Base-by-base conservation (phyloP, 1,140 invertebrate species). In the Drosophila seguyi region DNA sequence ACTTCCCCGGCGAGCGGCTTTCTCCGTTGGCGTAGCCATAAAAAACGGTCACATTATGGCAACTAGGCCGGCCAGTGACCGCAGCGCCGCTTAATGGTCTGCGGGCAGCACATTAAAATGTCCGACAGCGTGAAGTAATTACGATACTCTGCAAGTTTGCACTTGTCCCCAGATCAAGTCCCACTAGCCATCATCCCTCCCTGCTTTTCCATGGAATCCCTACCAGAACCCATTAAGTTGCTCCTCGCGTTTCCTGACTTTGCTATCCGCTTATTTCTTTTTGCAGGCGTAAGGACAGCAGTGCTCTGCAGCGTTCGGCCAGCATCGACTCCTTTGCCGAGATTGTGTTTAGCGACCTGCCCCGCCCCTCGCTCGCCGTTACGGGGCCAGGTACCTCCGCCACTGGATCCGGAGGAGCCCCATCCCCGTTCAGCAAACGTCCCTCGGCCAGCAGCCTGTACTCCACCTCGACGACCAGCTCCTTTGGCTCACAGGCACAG, bases 291-390 rank as follows among this genome's bases (percentile, higher is more conserved):
- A 95, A 95, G 80, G 94, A 94, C 45, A 83, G 80, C 91, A 83
- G 92, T 80, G 93, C 93, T 8, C 93, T 96, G 3, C 95, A 96
- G n/a, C 94, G 96, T 4, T 97, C 96, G 47, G 95, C 96, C 52
- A 97, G 96, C 90, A 97, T 97, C 84, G 96, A 97, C 93, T 95
- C 95, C 0, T 94, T 96, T 93, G 95, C 95, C 27, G 95, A 96
- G 80, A 94, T 95, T 10, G 94, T 95, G 27, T 94, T 94, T 93
- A 92, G 93, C 74, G 85, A 92, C 59, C 57, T 81, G 47, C 91
- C 91, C 25, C 80, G 86, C 44, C 81, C 92, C 53, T 91, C 87
- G 25, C 72, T 92, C 27, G 81, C 88, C 18, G 81, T 92, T 14
- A 74, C 90, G 79, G 27, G 75, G 77, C 22, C 45, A 55, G 45